Evolutionary conservation across 2,888 invertebrate species (phyloP), one percentile per base, ranked within the genome.

Genomic region (Drosophila anomalata): DNA sequence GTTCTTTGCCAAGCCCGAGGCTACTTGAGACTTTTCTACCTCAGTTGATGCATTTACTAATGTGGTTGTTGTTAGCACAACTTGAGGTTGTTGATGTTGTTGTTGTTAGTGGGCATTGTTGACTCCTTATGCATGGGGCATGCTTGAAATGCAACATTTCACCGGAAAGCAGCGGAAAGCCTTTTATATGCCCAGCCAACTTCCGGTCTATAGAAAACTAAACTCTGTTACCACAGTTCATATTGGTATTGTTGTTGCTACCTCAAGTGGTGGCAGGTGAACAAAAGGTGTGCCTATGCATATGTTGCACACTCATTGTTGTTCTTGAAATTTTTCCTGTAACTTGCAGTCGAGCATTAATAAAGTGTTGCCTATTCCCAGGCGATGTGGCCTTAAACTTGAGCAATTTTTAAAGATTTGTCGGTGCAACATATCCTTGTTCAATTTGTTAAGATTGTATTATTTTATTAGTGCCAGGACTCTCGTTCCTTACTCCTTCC

Each of bases 101-200:
- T 75, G 73, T 76, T 24, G 44, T 57, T 20, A 41, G 41, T 51
- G 51, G 79, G 77, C 78, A 68, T 84, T 77, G 76, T 76, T 53
- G 76, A 79, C 53, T 85, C 33, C 63, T 70, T 70, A 72, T 75
- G 87, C 74, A 76, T 81, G 76, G 70, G 69, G 72, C 76, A 81
- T 50, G 66, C 85, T 72, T 72, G 76, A 75, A 87, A 87, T 84
- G 83, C 88, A 87, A 86, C 88, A 87, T 84, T 84, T 85, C 72
- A 70, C 88, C 79, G 83, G 83, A 76, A 85, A 82, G 83, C 68
- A 87, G 83, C 87, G 84, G 82, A 82, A 86, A 76, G 71, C 75
- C 76, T 77, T 84, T 84, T 78, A 80, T 82, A 82, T 82, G 77
- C 82, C 80, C 65, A 68, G 75, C 68, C 62, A 78, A 80, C 86